These are phyloP conservation scores for Chroicocephalus ridibundus DNA, from an alignment of 2,113 vertebrate genomes.

Conservation along the genomic window DNA sequence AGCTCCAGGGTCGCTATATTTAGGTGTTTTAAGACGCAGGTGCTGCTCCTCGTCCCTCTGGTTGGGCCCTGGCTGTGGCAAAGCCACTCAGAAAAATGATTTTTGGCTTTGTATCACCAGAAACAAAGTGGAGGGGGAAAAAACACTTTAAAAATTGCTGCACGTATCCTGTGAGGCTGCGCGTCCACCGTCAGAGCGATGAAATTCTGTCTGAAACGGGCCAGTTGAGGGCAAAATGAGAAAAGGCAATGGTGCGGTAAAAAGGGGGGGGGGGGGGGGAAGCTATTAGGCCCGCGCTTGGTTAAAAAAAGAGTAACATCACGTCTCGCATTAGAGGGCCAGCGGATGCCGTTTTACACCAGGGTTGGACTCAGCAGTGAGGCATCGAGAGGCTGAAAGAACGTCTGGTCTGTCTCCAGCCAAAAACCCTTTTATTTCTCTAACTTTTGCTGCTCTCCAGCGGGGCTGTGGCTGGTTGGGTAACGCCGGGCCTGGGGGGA, in stretches of 20 bases:
- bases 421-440: no score
- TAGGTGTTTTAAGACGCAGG: fast-evolving
- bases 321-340: fast-evolving
- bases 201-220: fast-evolving
- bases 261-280: no score
- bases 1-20: fast-evolving
- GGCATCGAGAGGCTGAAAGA: fast-evolving
- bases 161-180: fast-evolving
- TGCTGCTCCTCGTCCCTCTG: fast-evolving
- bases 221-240: not conserved
- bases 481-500: no score
- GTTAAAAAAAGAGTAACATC: no score
- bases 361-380: fast-evolving
- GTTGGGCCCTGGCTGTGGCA: fast-evolving
- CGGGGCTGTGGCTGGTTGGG: no score
- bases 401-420: fast-evolving
- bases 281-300: fast-evolving
- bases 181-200: fast-evolving
- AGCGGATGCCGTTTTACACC: fast-evolving
- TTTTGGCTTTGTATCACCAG: no score
- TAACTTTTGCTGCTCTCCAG: not conserved
- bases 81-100: not conserved
- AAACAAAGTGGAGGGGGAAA: fast-evolving
- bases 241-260: fast-evolving
- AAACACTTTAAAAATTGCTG: fast-evolving